Evolutionary conservation across 2,797 vertebrate genomes (phyloP).

Genomic region (Lagorchestes hirsutus): DNA sequence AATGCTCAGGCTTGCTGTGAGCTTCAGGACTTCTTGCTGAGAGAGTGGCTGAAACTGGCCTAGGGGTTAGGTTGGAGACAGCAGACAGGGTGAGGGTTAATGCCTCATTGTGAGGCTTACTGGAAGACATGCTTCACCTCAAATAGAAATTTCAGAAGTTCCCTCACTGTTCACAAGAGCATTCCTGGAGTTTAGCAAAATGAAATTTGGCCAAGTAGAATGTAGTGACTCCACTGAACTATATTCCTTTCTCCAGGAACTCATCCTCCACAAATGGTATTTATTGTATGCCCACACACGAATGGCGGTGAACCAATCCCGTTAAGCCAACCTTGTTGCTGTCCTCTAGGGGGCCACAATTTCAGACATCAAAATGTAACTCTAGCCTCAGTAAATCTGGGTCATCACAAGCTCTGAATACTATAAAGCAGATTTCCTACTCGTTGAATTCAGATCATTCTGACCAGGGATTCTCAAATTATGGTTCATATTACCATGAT

Average conservation of each 20-base stretch:
- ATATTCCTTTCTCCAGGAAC: conserved; percentile 74
- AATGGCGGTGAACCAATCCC: conserved; percentile 73
- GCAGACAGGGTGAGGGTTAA: conserved; percentile 69
- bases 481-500: neutral
- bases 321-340: conserved; percentile 70
- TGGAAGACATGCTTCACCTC: conserved; percentile 69
- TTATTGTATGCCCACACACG: conserved; percentile 78
- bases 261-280: conserved; percentile 76
- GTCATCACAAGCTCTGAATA: conserved; percentile 32
- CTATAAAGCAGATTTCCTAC: conserved; percentile 2
- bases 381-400: conserved; percentile 60
- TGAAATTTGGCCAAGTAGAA: conserved; percentile 77
- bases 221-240: conserved; percentile 69
- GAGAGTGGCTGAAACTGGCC: conserved; percentile 42
- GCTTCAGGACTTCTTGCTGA: conserved; percentile 51
- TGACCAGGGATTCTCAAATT: neutral
- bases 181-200: conserved; percentile 76
- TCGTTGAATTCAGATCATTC: neutral
- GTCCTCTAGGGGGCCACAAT: conserved; percentile 71
- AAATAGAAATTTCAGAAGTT: conserved; percentile 82
- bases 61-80: conserved; percentile 65
- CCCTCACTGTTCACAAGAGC: conserved; percentile 68
- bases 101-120: conserved; percentile 56
- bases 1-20: conserved; percentile 25
- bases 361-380: conserved; percentile 57